A percentile compares a stretch with the other conserved stretches of the same genome.
Evolutionary conservation across 2,888 invertebrate genomes (phyloP).

Genomic region (Pemphredon lugubris): DNA sequence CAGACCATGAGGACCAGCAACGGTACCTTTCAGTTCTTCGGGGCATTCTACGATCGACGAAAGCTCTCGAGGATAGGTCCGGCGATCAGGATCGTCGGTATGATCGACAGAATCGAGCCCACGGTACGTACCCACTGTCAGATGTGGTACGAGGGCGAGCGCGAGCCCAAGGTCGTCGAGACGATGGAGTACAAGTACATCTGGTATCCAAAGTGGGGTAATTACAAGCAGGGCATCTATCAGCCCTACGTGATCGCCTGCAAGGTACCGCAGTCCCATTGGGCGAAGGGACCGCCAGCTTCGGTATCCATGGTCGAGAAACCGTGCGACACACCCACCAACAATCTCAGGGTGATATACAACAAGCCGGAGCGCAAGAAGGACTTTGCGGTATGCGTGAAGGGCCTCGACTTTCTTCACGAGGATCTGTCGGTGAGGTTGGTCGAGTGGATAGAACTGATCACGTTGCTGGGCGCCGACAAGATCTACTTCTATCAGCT

Average conservation of each 20-base stretch:
- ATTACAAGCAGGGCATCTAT: constrained; percentile 94
- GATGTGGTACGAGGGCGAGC: constrained; percentile 93
- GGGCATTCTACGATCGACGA: constrained; percentile 93
- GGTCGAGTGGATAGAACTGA: constrained; percentile 96
- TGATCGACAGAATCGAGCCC: constrained; percentile 95
- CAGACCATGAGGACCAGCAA: constrained; percentile 91
- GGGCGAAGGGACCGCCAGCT: constrained; percentile 88
- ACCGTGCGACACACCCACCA: constrained; percentile 92
- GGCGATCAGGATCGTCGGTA: constrained; percentile 91
- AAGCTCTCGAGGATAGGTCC: constrained; percentile 90
- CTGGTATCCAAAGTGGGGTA: constrained; percentile 97
- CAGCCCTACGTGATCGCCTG: constrained; percentile 96
- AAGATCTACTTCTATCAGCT: constrained; percentile 94
- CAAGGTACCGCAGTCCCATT: constrained; percentile 88
- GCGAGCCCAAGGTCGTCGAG: constrained; percentile 90
- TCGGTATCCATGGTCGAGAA: constrained; percentile 93
- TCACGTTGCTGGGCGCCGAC: constrained; percentile 93
- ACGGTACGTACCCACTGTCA: constrained; percentile 91
- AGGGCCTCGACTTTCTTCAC: constrained; percentile 95
- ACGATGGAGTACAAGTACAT: constrained; percentile 95
- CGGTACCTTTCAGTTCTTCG: constrained; percentile 95
- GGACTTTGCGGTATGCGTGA: constrained; percentile 95
- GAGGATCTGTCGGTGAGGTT: constrained; percentile 94
- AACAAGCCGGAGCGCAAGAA: constrained; percentile 88
- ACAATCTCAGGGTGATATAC: constrained; percentile 91